phyloP scores from a whole-genome alignment of 2,888 invertebrate species.

The Odontomyia ornata region DNA sequence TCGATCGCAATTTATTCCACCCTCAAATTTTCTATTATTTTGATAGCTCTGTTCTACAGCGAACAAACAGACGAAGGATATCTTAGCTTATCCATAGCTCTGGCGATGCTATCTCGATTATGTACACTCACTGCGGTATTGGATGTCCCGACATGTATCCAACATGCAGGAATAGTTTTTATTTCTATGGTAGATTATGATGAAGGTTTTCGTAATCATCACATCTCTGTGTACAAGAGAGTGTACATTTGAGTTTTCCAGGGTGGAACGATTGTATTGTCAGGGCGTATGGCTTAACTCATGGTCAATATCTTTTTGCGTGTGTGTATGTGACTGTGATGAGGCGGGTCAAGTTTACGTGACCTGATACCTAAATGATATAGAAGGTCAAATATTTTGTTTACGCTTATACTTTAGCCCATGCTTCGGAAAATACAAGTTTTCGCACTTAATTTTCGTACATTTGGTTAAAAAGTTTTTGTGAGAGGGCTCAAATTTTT shows the following conservation, averaged over 20 bases:
- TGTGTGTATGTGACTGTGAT: conserved; percentile 10
- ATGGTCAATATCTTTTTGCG: neutral
- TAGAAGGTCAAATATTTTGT: too few species aligned
- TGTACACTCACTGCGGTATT: neutral
- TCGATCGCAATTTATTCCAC: conserved; percentile 22
- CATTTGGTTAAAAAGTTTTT: too few species aligned
- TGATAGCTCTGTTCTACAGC: neutral
- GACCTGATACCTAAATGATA: conserved; percentile 22
- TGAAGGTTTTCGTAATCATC: too few species aligned
- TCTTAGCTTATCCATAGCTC: too few species aligned
- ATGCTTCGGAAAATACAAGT: too few species aligned
- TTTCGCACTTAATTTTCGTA: too few species aligned
- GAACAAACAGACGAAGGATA: too few species aligned
- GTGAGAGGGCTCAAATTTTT: too few species aligned
- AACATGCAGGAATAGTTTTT: conserved; percentile 1
- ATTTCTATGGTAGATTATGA: neutral
- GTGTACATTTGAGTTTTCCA: too few species aligned
- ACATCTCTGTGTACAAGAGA: too few species aligned
- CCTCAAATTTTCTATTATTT: neutral
- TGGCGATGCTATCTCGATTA: neutral
- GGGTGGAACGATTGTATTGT: too few species aligned
- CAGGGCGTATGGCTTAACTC: neutral
- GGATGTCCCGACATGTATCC: neutral
- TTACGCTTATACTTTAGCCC: too few species aligned
- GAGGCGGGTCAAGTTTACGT: conserved; percentile 25